Conservation (phyloP, 2,113 vertebrate species). For the Neodon shergylaensis region DNA sequence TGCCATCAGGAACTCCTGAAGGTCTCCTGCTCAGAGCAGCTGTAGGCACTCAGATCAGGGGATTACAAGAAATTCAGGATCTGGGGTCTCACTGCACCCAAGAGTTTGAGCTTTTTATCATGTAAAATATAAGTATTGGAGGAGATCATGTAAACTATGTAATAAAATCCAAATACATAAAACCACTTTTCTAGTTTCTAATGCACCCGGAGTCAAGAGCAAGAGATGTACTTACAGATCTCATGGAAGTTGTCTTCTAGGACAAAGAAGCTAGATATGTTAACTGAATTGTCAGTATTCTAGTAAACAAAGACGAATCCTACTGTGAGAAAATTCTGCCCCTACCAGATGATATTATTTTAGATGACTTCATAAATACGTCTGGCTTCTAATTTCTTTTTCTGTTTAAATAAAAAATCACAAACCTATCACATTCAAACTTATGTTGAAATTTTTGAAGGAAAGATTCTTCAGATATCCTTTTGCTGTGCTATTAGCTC, state of each 20-base stretch:
- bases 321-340: background rate
- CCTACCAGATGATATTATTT: conserved; percentile 26
- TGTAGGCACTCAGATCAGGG: no score
- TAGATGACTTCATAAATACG: conserved; percentile 74
- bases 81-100: no score
- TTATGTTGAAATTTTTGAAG: conserved; percentile 59
- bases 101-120: background rate
- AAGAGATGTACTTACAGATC: background rate
- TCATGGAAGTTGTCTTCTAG: background rate
- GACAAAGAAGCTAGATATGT: background rate
- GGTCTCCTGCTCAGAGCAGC: no score
- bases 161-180: background rate
- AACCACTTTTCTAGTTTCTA: background rate
- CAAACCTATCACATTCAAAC: conserved; percentile 48
- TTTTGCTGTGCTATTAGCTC: conserved; percentile 76
- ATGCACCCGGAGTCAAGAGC: background rate
- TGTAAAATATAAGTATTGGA: background rate
- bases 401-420: background rate
- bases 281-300: background rate
- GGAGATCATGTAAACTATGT: background rate
- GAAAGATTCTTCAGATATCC: conserved; percentile 69
- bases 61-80: no score
- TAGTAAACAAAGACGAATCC: conserved; percentile 7
- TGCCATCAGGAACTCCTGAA: no score
- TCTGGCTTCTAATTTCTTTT: conserved; percentile 77